phyloP scores from a whole-genome alignment of 2,797 vertebrate species.

The Mormyrops boulengeri region DNA sequence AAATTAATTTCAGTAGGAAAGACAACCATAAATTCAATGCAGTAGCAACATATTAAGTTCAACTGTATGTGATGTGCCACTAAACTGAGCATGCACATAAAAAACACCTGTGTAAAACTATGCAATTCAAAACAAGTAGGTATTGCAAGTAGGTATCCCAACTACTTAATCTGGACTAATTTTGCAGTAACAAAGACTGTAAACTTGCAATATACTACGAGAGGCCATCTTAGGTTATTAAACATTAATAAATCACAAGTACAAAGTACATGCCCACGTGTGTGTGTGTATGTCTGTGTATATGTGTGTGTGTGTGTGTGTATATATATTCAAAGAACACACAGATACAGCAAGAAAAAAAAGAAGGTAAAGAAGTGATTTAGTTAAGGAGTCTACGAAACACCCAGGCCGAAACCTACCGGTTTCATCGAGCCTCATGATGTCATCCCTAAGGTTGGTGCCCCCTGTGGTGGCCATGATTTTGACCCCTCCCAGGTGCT shows the following conservation, averaged over 20 bases:
- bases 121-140: neutral
- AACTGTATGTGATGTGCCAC: neutral
- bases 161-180: neutral
- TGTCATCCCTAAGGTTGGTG: slow-evolving; percentile 72
- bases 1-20: neutral
- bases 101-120: neutral
- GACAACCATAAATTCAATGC: neutral
- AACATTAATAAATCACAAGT: neutral
- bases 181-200: neutral
- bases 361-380: neutral
- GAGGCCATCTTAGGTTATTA: neutral
- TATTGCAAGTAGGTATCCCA: neutral
- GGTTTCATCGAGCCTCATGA: slow-evolving; percentile 69
- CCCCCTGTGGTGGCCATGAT: slow-evolving; percentile 75
- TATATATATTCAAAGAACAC: neutral
- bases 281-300: too few relatives aligned
- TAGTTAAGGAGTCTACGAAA: neutral
- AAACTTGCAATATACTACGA: neutral
- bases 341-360: neutral
- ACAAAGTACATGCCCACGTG: neutral
- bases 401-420: slow-evolving; percentile 42
- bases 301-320: neutral
- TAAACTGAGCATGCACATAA: neutral
- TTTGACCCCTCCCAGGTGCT: slow-evolving; percentile 70
- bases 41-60: neutral